Evolutionary conservation across 2,797 vertebrate species (phyloP).

Genomic region (Mus minutoides): DNA sequence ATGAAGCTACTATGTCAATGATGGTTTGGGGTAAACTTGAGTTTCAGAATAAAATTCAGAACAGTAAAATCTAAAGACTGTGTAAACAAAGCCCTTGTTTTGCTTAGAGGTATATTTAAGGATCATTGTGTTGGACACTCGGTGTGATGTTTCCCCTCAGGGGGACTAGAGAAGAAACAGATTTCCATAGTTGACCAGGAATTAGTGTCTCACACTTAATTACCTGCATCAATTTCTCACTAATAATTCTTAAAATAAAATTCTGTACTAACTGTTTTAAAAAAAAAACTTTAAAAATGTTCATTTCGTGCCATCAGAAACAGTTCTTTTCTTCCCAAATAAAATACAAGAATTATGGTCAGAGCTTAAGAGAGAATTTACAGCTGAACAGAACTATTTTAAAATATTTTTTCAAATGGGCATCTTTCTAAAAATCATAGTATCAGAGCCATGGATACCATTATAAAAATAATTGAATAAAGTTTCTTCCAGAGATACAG

Average conservation of each 20-base stretch:
- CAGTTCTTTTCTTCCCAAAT: constrained; percentile 57
- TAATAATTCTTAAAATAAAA: constrained; percentile 63
- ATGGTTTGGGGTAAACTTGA: constrained; percentile 75
- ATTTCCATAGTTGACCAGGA: constrained; percentile 45
- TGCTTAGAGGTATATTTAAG: constrained; percentile 64
- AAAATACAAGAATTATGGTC: constrained; percentile 61
- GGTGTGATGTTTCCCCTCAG: constrained; percentile 55
- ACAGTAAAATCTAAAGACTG: constrained; percentile 69
- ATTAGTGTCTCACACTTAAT: constrained; percentile 59
- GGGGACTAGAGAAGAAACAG: constrained; percentile 56
- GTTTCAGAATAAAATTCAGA: constrained; percentile 79
- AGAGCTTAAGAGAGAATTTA: constrained; percentile 10
- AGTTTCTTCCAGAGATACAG: constrained; percentile 69
- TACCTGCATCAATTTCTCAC: constrained; percentile 45
- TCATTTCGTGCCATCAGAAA: constrained; percentile 58
- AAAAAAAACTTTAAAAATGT: constrained; percentile 37
- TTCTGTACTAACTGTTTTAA: constrained; percentile 48
- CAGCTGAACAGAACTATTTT: constrained; percentile 68
- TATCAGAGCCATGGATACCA: constrained; percentile 51
- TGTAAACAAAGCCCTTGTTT: constrained; percentile 74
- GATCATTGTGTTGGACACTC: constrained; percentile 64
- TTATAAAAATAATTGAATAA: constrained; percentile 61
- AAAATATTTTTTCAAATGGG: constrained; percentile 59
- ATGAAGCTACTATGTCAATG: constrained; percentile 77
- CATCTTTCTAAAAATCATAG: constrained; percentile 76